Evolutionary conservation across 1,140 invertebrate species (phyloP).

Genomic region (Platyscapa corneri): DNA sequence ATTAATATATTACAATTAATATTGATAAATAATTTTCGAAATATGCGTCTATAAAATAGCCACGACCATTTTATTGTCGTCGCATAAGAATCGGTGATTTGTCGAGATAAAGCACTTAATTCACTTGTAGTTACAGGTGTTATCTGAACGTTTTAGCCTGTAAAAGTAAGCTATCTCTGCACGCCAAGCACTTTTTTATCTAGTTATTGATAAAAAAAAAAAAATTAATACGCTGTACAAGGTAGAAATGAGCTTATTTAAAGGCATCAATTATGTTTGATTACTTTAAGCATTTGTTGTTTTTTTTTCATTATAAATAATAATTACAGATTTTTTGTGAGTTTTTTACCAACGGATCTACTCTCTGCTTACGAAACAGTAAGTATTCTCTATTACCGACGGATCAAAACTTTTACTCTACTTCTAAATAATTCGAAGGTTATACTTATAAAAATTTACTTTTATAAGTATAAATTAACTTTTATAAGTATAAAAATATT

Average conservation of each 20-base stretch:
- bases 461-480: background rate
- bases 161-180: background rate
- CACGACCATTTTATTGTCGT: background rate
- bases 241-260: background rate
- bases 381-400: background rate
- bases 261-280: background rate
- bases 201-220: constrained; percentile 10
- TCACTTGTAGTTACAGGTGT: background rate
- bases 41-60: background rate
- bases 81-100: background rate
- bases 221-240: background rate
- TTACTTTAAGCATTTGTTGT: background rate
- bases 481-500: too few relatives aligned
- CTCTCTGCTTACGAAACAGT: too few relatives aligned
- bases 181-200: background rate
- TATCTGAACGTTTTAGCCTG: background rate
- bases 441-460: background rate
- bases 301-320: too few relatives aligned
- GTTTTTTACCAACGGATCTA: too few relatives aligned
- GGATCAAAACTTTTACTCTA: background rate
- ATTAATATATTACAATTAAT: background rate
- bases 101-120: background rate
- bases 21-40: background rate
- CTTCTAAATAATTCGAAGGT: background rate
- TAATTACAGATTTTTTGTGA: too few relatives aligned